phyloP scores from a whole-genome alignment of 2,888 invertebrate genomes.

The Eumerus sabulonum region DNA sequence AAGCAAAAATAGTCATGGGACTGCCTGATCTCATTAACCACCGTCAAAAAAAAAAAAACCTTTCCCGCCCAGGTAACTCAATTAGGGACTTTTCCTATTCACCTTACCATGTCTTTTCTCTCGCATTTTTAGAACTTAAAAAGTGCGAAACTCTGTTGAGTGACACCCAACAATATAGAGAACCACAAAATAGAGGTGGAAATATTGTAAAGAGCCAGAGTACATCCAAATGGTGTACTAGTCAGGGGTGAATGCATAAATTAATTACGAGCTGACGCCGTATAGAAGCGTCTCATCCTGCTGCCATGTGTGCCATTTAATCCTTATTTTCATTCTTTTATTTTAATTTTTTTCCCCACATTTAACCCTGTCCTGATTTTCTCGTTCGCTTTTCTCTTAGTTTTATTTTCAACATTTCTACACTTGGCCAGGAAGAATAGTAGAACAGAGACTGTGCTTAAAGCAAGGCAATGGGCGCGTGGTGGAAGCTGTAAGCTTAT shows the following conservation, averaged over 20 bases:
- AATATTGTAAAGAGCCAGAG: conserved; percentile 9
- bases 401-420: not conserved
- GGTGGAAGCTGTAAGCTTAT: conserved; percentile 39
- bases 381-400: too few species aligned
- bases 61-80: too few species aligned
- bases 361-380: too few species aligned
- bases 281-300: conserved; percentile 29
- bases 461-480: conserved; percentile 4
- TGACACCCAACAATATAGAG: conserved; percentile 30
- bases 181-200: not conserved
- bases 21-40: too few species aligned
- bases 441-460: conserved; percentile 9
- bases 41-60: too few species aligned
- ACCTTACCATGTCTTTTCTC: too few species aligned
- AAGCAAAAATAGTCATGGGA: too few species aligned
- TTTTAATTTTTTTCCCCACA: not conserved
- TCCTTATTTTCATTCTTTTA: conserved; percentile 24
- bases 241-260: conserved; percentile 47
- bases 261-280: conserved; percentile 62
- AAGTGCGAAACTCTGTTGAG: conserved; percentile 2
- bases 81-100: too few species aligned
- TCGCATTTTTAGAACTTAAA: too few species aligned
- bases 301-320: conserved; percentile 25
- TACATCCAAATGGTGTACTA: conserved; percentile 17
- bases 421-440: not conserved